A percentile compares a stretch with the other conserved stretches of the same genome.
These are phyloP conservation scores for Papilio demoleus DNA, from an alignment of 2,888 invertebrate genomes.

Conservation along the genomic window DNA sequence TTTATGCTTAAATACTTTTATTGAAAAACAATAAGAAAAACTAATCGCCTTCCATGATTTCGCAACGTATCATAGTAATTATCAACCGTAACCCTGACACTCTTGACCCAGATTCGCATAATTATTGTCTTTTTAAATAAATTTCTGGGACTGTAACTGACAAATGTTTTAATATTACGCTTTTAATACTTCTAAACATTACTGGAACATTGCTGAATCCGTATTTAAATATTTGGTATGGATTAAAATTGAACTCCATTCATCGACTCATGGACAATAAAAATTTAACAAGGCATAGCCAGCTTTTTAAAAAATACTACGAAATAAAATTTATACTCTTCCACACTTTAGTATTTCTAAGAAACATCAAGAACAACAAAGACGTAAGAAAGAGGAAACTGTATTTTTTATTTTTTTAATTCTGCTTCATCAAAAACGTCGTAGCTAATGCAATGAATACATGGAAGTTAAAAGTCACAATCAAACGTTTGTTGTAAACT, in stretches of 20 bases:
- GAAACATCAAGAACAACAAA: too few species aligned
- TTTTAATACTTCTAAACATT: too few species aligned
- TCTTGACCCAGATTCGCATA: slow-evolving; percentile 13
- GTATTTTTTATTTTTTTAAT: background rate
- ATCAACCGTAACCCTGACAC: slow-evolving; percentile 25
- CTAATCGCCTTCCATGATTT: slow-evolving; percentile 8
- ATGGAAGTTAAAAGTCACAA: background rate
- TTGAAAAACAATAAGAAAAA: background rate
- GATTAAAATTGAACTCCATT: too few species aligned
- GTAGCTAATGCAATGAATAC: background rate
- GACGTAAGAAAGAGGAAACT: too few species aligned
- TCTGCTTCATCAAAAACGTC: background rate
- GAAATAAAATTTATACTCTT: too few species aligned
- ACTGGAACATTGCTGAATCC: too few species aligned
- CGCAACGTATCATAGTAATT: slow-evolving; percentile 16
- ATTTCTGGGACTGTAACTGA: background rate
- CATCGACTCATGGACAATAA: too few species aligned
- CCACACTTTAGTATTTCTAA: too few species aligned
- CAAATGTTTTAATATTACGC: too few species aligned
- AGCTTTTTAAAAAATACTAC: too few species aligned
- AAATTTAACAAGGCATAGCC: too few species aligned
- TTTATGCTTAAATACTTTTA: background rate
- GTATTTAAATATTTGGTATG: too few species aligned
- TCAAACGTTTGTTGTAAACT: background rate
- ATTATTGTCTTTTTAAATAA: slow-evolving; percentile 17